Evolutionary conservation across 2,888 invertebrate genomes (phyloP).

Genomic region (Dryadula phaetusa): DNA sequence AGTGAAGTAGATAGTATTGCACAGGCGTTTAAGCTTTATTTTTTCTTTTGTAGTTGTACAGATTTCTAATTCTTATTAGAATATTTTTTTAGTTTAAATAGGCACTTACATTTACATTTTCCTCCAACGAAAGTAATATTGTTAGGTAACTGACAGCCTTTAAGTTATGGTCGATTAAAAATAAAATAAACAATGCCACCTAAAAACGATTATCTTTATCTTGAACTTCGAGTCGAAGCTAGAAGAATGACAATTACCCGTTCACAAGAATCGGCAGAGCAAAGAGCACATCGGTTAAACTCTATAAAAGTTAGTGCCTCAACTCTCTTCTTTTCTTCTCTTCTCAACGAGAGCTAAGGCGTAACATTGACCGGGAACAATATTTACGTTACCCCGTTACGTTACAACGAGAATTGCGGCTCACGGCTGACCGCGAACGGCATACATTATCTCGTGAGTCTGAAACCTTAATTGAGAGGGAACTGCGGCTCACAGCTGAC

Average conservation of each 20-base stretch:
- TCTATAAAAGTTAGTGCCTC: too few species aligned
- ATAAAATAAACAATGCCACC: constrained; percentile 2
- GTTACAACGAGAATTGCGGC: constrained; percentile 17
- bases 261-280: not conserved
- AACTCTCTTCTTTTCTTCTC: too few species aligned
- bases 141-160: constrained; percentile 1
- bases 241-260: constrained; percentile 1
- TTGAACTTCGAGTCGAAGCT: constrained; percentile 2
- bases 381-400: not conserved
- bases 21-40: too few species aligned
- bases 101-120: not conserved
- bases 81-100: not conserved
- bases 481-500: constrained; percentile 32
- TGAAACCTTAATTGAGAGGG: constrained; percentile 38
- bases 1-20: not conserved
- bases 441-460: constrained; percentile 31
- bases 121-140: not conserved
- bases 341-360: too few species aligned
- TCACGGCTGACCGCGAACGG: constrained; percentile 26
- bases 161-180: not conserved
- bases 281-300: not conserved
- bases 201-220: constrained; percentile 2
- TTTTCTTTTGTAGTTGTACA: constrained; percentile 1
- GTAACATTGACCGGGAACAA: not conserved
- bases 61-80: not conserved